Evolutionary conservation across 2,888 invertebrate species (phyloP), one percentile per base, ranked within the genome.

Genomic region (Ptychoptera contaminata): DNA sequence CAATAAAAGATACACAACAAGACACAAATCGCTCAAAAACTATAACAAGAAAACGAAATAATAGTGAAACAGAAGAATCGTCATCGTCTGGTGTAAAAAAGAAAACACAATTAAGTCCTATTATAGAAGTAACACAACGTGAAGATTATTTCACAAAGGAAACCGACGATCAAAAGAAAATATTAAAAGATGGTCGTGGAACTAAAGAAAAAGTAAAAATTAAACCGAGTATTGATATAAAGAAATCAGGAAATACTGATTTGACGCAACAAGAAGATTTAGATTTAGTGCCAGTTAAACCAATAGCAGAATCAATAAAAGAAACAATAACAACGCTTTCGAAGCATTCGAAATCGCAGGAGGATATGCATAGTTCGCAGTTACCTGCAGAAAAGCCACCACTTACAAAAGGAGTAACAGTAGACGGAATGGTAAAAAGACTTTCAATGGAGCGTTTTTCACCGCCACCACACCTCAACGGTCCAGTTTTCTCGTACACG

Each of bases 401-500:
- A 46, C 63, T 80, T 47, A 81, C 79, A 37, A 74, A 77, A 61
- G 80, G 81, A 29, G 69, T 77, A 39, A 75, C 79, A n/a, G 83
- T 86, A 29, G 77, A 81, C 60, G 77, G 77, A 47, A 77, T 86
- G 71, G 80, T 85, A 30, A 79, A 77, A 56, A 74, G 82, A 51
- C 62, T 86, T 47, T 82, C 77, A 49, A 77, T 76, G 63, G 83
- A 83, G 53, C 76, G 76, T 52, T 69, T 74, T 42, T 74, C 78
- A 9, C 73, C 79, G 1, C 76, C 79, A 39, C 76, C 80, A 2
- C 74, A 74, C 51, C 82, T 83, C 57, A 74, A 74, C 52, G 83
- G 82, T 57, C 77, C 83, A 57, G 86, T 84, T 30, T 87, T 87
- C 63, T 87, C 86, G 1, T 87, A 87, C 54, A 81, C 80, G 69